Percentiles rank a stretch among this genome's conserved stretches.
phyloP scores from a whole-genome alignment of 2,113 vertebrate genomes.

The Vulpes vulpes region DNA sequence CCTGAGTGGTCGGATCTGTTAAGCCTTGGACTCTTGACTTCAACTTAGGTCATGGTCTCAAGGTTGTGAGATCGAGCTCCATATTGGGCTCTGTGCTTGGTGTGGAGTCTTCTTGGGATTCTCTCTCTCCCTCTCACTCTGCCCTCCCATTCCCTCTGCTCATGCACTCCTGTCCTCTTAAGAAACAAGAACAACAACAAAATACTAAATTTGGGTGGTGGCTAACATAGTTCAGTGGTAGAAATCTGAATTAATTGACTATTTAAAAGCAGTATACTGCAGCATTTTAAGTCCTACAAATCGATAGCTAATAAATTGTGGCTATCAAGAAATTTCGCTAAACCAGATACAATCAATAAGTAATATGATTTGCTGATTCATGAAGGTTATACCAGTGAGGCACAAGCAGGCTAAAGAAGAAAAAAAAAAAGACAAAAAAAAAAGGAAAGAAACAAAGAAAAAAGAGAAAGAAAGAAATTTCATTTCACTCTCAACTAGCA shows the following conservation, averaged over 20 bases:
- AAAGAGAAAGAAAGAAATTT: not conserved
- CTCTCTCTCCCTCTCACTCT: not conserved
- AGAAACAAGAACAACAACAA: not conserved
- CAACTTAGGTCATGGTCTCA: not conserved
- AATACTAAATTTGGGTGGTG: constrained; percentile 40
- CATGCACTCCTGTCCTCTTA: not conserved
- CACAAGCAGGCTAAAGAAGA: not conserved
- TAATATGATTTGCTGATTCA: constrained; percentile 44
- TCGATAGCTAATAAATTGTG: constrained; percentile 26
- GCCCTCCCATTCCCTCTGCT: not conserved
- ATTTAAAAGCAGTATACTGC: not conserved
- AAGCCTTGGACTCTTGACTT: not conserved
- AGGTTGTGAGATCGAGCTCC: not conserved
- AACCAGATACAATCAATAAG: not conserved
- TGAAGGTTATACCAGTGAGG: not conserved
- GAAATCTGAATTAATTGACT: constrained; percentile 26
- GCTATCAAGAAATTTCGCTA: not conserved
- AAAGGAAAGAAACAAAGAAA: not conserved
- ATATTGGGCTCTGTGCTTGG: not conserved
- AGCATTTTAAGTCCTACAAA: constrained; percentile 10
- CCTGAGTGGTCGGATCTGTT: not conserved
- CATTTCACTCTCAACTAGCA: not conserved
- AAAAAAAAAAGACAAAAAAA: not conserved
- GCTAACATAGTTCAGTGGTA: not conserved
- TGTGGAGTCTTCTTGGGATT: not conserved